phyloP scores from a whole-genome alignment of 2,888 invertebrate species.

The Reticulitermes lucifugus region DNA sequence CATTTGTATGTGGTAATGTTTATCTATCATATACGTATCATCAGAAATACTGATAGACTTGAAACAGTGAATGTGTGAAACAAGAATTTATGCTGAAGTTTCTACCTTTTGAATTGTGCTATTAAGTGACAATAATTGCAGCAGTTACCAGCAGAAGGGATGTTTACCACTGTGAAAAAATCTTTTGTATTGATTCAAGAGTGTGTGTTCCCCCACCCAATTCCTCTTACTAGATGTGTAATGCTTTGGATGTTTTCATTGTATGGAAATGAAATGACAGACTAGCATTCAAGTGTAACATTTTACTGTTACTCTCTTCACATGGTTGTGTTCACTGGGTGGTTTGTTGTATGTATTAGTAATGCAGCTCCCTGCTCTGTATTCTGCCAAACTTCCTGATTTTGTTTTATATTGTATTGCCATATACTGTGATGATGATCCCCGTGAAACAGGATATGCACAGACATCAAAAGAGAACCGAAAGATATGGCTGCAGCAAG shows the following conservation, averaged over 20 bases:
- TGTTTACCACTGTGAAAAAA: slow-evolving; percentile 8
- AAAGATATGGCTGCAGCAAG: too few species aligned
- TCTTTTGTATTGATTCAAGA: slow-evolving; percentile 27
- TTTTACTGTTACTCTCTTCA: slow-evolving; percentile 10
- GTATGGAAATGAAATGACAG: slow-evolving; percentile 1
- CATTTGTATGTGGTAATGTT: background rate
- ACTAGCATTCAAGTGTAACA: background rate
- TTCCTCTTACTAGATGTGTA: slow-evolving; percentile 2
- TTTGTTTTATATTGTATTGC: too few species aligned
- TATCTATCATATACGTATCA: background rate
- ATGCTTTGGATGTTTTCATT: background rate
- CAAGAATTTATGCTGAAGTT: background rate
- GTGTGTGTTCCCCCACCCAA: background rate
- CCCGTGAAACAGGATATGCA: too few species aligned
- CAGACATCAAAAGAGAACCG: too few species aligned
- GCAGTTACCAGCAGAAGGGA: background rate
- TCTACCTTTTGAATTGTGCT: slow-evolving; percentile 13
- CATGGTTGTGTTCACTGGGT: background rate
- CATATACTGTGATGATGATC: too few species aligned
- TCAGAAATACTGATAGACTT: background rate
- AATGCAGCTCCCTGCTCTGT: background rate
- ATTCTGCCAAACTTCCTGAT: too few species aligned
- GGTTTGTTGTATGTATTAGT: background rate
- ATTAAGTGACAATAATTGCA: slow-evolving; percentile 30
- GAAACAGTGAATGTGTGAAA: slow-evolving; percentile 5